Evolutionary conservation across 2,113 vertebrate species (phyloP).

Genomic region (Gila orcuttii): DNA sequence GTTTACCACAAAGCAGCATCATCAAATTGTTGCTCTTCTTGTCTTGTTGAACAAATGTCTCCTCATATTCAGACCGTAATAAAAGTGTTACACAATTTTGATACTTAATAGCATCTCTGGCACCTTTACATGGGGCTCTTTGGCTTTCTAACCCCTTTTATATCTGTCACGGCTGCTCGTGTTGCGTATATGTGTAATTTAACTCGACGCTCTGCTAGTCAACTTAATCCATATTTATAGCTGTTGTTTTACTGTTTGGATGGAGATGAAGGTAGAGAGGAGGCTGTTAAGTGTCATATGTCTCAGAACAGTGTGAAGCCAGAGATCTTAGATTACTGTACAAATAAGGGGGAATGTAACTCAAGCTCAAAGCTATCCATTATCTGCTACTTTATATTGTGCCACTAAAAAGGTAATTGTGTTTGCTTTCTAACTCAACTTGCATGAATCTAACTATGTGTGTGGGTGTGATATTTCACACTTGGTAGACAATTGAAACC

Average conservation of each 20-base stretch:
- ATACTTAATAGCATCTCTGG: neutral
- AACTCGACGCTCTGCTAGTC: slow-evolving; percentile 2
- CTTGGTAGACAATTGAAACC: slow-evolving; percentile 34
- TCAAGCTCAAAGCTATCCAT: slow-evolving; percentile 32
- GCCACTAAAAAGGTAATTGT: slow-evolving; percentile 23
- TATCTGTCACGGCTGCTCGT: slow-evolving; percentile 20
- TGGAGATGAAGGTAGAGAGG: slow-evolving; percentile 35
- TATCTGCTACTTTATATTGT: slow-evolving; percentile 4
- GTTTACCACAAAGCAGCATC: neutral
- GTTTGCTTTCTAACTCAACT: slow-evolving; percentile 28
- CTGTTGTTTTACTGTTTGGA: slow-evolving; percentile 43
- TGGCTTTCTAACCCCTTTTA: neutral
- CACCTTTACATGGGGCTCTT: neutral
- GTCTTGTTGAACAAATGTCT: neutral
- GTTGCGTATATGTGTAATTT: slow-evolving; percentile 19
- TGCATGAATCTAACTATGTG: slow-evolving; percentile 44
- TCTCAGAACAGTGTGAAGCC: slow-evolving; percentile 44
- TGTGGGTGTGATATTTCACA: slow-evolving; percentile 49
- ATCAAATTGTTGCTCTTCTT: neutral
- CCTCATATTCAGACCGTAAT: neutral
- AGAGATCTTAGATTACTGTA: slow-evolving; percentile 36
- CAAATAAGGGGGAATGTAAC: slow-evolving; percentile 34
- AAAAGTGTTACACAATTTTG: neutral
- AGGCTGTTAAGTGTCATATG: slow-evolving; percentile 17
- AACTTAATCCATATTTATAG: slow-evolving; percentile 36